These are phyloP conservation scores for Phaethornis superciliosus DNA, from an alignment of 2,113 vertebrate genomes.

Conservation along the genomic window DNA sequence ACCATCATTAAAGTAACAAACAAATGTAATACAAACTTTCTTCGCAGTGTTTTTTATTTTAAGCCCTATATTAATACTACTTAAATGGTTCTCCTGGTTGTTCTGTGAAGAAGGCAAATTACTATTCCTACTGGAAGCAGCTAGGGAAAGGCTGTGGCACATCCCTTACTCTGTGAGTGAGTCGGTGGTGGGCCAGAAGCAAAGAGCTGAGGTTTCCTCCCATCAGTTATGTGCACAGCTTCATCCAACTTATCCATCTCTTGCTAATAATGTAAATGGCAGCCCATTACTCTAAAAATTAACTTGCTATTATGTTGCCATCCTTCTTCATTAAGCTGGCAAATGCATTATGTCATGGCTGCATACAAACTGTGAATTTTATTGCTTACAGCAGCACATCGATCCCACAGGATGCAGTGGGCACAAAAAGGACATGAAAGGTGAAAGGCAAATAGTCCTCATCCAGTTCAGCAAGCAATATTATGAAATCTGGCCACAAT, in stretches of 20 bases:
- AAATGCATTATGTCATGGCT: neutral
- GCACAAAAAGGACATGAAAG: neutral
- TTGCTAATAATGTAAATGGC: neutral
- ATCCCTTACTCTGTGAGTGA: neutral
- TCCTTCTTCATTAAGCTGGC: neutral
- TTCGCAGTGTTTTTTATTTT: neutral
- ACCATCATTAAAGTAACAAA: accelerated
- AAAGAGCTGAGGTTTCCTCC: neutral
- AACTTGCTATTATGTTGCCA: neutral
- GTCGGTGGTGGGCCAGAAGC: accelerated
- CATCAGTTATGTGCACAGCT: accelerated
- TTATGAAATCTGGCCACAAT: neutral
- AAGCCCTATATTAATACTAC: neutral
- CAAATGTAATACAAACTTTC: neutral
- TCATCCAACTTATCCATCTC: neutral
- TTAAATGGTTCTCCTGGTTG: neutral
- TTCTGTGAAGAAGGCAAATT: neutral
- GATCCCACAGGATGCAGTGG: neutral
- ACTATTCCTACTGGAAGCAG: neutral
- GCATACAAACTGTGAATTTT: neutral
- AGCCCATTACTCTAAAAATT: neutral
- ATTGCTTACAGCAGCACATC: neutral
- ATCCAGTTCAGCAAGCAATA: neutral
- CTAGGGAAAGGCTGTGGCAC: neutral
- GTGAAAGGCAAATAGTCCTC: neutral